phyloP scores from a whole-genome alignment of 1,140 invertebrate genomes.

The Globodera rostochiensis region DNA sequence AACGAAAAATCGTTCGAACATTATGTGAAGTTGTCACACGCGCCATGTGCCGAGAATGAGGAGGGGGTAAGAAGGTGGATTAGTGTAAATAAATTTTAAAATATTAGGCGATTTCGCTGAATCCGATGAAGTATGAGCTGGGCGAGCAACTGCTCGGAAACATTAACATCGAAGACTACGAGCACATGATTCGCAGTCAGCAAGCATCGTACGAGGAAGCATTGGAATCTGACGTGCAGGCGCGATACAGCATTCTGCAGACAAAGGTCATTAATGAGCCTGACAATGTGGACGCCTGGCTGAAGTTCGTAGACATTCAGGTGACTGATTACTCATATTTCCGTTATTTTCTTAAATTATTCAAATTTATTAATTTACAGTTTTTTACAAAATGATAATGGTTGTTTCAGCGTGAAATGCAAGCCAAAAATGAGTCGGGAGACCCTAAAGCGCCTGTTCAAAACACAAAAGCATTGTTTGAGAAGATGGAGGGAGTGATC shows the following conservation, averaged over 20 bases:
- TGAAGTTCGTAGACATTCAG: constrained; percentile 19
- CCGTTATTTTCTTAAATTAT: background rate
- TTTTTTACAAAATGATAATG: background rate
- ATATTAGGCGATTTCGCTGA: background rate
- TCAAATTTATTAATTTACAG: background rate
- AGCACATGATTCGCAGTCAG: constrained; percentile 3
- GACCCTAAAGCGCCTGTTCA: constrained; percentile 20
- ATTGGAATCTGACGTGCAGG: background rate
- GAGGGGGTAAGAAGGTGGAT: background rate
- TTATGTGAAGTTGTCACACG: constrained; percentile 11
- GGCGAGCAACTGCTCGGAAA: background rate
- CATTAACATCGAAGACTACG: constrained; percentile 17
- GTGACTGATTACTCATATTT: background rate
- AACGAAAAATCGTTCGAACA: background rate
- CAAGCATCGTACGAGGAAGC: constrained; percentile 9
- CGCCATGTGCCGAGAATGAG: constrained; percentile 1
- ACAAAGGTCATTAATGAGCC: constrained; percentile 2
- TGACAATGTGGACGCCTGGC: constrained; percentile 15
- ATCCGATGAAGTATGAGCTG: background rate
- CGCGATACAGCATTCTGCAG: constrained; percentile 20
- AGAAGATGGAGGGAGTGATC: constrained; percentile 13
- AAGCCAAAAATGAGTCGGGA: constrained; percentile 22
- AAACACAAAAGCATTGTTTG: constrained; percentile 15
- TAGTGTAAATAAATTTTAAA: background rate
- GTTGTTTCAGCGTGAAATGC: background rate